Percentiles rank a stretch among this genome's conserved stretches.
These are phyloP conservation scores for cat (Felis catus) DNA, from an alignment of 2,113 vertebrate species.

Conservation along the genomic window F.catus_Fca126_mat1.0 CM031427.1:12953501-12954000, in stretches of 20 bases:
- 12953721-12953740: neutral
- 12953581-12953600: neutral
- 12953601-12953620: neutral
- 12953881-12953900: constrained; percentile 40
- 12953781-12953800: constrained; percentile 65
- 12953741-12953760: constrained; percentile 26
- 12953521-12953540: neutral
- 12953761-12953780: constrained; percentile 73
- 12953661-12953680: neutral
- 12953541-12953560: neutral
- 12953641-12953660: neutral
- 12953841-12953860: constrained; percentile 68
- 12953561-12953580: neutral
- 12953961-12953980: neutral
- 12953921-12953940: constrained; percentile 42
- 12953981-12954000: neutral
- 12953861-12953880: constrained; percentile 8
- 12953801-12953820: constrained; percentile 66
- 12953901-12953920: neutral
- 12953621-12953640: neutral
- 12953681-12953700: neutral
- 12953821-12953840: constrained; percentile 71
- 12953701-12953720: neutral
- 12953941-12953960: constrained; percentile 8
- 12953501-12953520: neutral